Percentiles rank a stretch among this genome's conserved stretches.
phyloP scores from a whole-genome alignment of 2,797 vertebrate species.

The Cryptoblepharus egeriae region DNA sequence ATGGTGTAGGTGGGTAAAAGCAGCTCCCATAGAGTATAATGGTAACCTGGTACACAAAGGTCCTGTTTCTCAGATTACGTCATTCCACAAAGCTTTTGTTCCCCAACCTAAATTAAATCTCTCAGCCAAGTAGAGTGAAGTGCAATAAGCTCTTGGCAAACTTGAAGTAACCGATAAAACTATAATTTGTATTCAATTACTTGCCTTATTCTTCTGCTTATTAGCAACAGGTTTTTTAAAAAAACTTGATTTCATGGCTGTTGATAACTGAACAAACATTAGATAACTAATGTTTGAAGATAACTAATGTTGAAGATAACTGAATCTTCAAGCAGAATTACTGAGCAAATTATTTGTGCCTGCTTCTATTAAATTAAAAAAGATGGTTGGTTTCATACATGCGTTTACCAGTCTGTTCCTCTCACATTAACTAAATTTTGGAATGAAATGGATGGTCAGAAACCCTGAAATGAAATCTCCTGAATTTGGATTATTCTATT shows the following conservation, averaged over 20 bases:
- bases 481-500: conserved; percentile 34
- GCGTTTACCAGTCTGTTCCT: conserved; percentile 11
- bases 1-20: conserved; percentile 54
- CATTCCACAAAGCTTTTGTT: conserved; percentile 35
- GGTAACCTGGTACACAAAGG: conserved; percentile 56
- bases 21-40: conserved; percentile 53
- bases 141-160: conserved; percentile 36
- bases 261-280: background rate
- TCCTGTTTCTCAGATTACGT: conserved; percentile 56
- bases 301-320: too few species aligned
- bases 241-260: background rate
- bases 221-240: conserved; percentile 4
- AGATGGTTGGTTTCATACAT: conserved; percentile 17
- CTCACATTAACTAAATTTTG: conserved; percentile 1
- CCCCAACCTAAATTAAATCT: conserved; percentile 47
- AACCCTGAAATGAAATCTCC: too few species aligned
- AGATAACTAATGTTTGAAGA: too few species aligned
- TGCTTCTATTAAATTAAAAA: conserved; percentile 24
- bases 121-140: conserved; percentile 44
- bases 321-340: background rate
- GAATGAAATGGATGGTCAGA: conserved; percentile 18
- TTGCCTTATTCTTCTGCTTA: conserved; percentile 26
- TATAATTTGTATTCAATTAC: conserved; percentile 23
- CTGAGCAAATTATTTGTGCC: background rate
- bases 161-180: conserved; percentile 50